Percentiles rank a stretch among this genome's conserved stretches.
These are phyloP conservation scores for Paracentrotus lividus DNA, from an alignment of 53 echinoderm and acorn worm species.

Conservation along the genomic window DNA sequence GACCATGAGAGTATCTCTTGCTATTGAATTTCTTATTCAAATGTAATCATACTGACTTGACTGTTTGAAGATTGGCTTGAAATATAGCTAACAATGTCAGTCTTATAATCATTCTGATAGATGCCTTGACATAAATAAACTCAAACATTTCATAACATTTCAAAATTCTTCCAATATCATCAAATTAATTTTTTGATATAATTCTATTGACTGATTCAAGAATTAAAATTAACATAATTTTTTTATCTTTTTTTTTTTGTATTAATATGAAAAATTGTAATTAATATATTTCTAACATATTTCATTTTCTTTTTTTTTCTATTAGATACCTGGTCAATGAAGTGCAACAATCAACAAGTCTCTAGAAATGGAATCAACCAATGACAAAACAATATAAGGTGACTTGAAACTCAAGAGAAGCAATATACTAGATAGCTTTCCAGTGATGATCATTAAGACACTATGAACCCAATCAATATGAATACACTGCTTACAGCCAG, in stretches of 20 bases:
- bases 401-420: neutral
- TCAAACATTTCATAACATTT: no score
- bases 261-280: no score
- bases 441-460: conserved; percentile 6
- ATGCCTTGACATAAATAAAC: no score
- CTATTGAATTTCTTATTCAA: no score
- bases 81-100: neutral
- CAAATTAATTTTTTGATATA: neutral
- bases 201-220: neutral
- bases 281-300: neutral
- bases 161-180: no score
- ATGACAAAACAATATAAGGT: neutral
- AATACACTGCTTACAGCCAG: conserved; percentile 6
- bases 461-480: conserved; percentile 15
- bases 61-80: neutral
- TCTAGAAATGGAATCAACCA: neutral
- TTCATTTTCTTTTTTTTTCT: neutral
- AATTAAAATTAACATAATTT: no score
- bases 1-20: neutral
- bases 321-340: neutral
- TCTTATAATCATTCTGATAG: no score
- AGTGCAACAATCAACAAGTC: neutral
- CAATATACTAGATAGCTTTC: neutral
- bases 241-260: no score
- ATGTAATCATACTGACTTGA: no score